Base-by-base conservation (phyloP, 2,113 vertebrate species). In the Percopsis transmontana region DNA sequence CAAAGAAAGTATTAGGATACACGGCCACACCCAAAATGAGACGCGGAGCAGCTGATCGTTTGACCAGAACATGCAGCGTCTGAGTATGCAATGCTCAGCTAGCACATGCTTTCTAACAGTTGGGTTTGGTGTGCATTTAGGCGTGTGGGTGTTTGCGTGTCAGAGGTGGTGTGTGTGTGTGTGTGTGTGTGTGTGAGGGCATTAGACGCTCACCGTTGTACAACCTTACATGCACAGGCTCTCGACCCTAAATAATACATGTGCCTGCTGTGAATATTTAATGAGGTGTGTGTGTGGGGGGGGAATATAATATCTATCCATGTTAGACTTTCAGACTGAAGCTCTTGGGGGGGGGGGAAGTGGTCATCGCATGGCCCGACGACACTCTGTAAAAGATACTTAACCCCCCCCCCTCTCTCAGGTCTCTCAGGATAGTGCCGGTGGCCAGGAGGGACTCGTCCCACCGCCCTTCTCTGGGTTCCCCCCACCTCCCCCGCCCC, bases 391-490 rank as follows among this genome's bases (percentile, higher is more conserved):
- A 64, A 72, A 67, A 73, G 72, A 78, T 66, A 66, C 41, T 58
- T 39, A 39, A 2, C 15, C 40, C 27, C 8, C 27, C 8, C 19
- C 69, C 50, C 52, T 40, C 65, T n/a, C 60, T 70, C 81, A 92
- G 92, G 89, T 89, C 69, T 91, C 91, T 79, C 92, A 93, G 86
- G 92, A 93, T 81, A 84, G 83, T 69, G 83, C 90, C 80, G 89
- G 89, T 12, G 81, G 89, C 78, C 90, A 91, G 85, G 91, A 93
- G 74, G 92, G 91, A 55, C 89, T 92, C 1, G 88, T 92, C 24
- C 90, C 90, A 54, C 92, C 91, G 42, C 89, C 91, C 54, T 93
- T 92, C 84, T 91, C 91, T 1, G 69, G 90, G 0, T 93, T 92
- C 70, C 91, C 91, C 40, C 92, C 91, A 33, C 92, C 91, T 54